Evolutionary conservation across 2,113 vertebrate genomes (phyloP).

Genomic region (Onychorhynchus coronatus): DNA sequence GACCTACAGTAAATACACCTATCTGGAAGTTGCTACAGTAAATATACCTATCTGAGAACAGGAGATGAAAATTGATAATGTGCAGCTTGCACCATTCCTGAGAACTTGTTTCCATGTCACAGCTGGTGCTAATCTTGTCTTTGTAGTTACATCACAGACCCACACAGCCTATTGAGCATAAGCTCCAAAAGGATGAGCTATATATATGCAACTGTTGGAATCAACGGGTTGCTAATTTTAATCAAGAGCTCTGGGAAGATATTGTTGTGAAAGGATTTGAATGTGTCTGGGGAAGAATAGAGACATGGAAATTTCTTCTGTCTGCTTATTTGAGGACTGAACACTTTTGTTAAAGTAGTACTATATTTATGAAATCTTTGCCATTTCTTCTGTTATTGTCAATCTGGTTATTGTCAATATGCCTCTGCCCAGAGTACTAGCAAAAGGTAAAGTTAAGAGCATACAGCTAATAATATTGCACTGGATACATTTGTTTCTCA

Average conservation of each 20-base stretch:
- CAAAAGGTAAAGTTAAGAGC: background rate
- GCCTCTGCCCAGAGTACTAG: background rate
- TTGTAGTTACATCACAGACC: background rate
- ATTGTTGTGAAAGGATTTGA: background rate
- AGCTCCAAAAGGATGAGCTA: background rate
- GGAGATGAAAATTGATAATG: background rate
- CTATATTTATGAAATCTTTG: background rate
- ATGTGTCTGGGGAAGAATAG: background rate
- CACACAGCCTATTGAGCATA: background rate
- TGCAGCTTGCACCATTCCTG: background rate
- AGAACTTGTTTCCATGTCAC: background rate
- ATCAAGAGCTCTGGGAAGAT: background rate
- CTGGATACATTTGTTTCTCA: background rate
- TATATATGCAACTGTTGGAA: background rate
- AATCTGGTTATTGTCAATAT: background rate
- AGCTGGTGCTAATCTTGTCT: background rate
- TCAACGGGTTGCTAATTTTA: background rate
- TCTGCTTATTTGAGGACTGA: background rate
- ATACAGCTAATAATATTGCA: background rate
- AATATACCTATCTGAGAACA: background rate
- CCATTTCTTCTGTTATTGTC: background rate
- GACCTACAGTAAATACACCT: background rate
- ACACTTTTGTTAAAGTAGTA: background rate
- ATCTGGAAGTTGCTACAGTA: background rate
- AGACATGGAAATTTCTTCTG: background rate